Conservation (phyloP, 2,888 invertebrate species). For the Ectobius pallidus region DNA sequence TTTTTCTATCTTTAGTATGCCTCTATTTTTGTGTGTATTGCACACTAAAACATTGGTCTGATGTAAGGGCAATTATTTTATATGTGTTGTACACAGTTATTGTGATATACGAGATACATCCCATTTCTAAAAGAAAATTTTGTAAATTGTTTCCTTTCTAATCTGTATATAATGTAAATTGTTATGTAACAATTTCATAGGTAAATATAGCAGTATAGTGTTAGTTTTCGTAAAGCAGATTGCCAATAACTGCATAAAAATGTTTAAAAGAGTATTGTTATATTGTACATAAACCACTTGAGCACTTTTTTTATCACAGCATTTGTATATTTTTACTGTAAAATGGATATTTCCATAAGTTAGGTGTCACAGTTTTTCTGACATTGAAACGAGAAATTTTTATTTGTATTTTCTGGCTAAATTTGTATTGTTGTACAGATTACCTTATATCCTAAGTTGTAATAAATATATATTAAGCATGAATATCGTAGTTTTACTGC, state of each 20-base stretch:
- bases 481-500: no score
- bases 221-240: no score
- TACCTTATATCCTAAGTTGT: constrained; percentile 9
- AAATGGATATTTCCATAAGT: neutral
- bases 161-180: constrained; percentile 4
- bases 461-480: constrained; percentile 1
- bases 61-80: no score
- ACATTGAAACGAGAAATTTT: neutral
- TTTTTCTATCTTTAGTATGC: no score
- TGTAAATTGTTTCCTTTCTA: neutral
- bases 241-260: neutral
- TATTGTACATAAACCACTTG: constrained; percentile 13
- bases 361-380: neutral
- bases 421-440: constrained; percentile 18
- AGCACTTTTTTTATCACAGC: constrained; percentile 13
- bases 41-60: no score
- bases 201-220: no score
- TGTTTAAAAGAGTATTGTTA: constrained; percentile 3
- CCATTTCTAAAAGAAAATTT: neutral
- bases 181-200: no score
- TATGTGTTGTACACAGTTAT: neutral
- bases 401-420: neutral
- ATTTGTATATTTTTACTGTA: constrained; percentile 26
- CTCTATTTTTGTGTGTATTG: no score
- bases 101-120: constrained; percentile 15